These are phyloP conservation scores for Microcebus ravelobensis DNA, from an alignment of 2,113 vertebrate species.

Conservation along the genomic window DNA sequence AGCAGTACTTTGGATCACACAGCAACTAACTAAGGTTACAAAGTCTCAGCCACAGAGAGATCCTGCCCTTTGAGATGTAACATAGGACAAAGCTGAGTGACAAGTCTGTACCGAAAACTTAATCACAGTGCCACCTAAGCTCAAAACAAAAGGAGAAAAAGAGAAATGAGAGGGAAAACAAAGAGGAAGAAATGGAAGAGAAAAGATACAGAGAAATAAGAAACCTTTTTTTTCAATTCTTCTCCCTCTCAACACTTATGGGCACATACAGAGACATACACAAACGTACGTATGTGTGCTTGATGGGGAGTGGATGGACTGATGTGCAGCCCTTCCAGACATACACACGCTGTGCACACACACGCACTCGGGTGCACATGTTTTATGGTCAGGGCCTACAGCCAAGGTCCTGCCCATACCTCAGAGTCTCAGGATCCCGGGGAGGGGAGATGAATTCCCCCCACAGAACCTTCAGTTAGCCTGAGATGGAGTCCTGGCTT, in stretches of 20 bases:
- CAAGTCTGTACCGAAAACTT: neutral
- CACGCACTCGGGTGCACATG: neutral
- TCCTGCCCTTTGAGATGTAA: neutral
- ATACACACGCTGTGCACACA: neutral
- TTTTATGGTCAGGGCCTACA: neutral
- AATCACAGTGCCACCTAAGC: neutral
- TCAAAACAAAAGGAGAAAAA: conserved; percentile 65
- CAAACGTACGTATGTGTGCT: neutral
- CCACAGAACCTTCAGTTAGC: neutral
- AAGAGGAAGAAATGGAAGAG: conserved; percentile 66
- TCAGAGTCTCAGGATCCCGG: neutral
- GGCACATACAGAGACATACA: neutral
- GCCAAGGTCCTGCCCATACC: neutral
- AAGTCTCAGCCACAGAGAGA: neutral
- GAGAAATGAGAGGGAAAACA: conserved; percentile 61
- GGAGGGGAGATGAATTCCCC: neutral
- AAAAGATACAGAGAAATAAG: conserved; percentile 30
- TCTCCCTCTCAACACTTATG: neutral
- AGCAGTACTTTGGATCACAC: neutral
- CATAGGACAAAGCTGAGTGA: neutral
- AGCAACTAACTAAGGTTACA: neutral
- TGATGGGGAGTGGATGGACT: neutral
- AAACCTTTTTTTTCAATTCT: neutral
- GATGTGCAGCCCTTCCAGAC: neutral
- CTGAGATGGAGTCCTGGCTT: neutral